Percentiles rank a stretch among this genome's conserved stretches.
Evolutionary conservation across 2,797 vertebrate genomes (phyloP).

Genomic region (Hyperoplus immaculatus): DNA sequence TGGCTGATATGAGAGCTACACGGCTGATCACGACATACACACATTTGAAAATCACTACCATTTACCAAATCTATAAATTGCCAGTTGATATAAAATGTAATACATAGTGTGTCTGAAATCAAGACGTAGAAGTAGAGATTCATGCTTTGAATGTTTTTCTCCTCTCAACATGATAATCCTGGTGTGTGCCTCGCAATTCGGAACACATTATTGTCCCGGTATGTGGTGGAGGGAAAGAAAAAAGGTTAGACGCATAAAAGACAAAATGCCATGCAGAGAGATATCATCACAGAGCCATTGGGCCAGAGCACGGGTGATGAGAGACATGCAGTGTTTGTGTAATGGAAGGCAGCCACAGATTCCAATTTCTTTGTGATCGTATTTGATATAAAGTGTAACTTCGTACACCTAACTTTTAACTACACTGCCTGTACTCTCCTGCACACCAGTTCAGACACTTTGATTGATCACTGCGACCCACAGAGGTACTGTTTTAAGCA

Average conservation of each 20-base stretch:
- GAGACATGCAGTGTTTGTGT: conserved; percentile 45
- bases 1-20: conserved; percentile 10
- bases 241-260: conserved; percentile 17
- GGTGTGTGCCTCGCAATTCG: conserved; percentile 8
- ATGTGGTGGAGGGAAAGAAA: not conserved
- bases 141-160: not conserved
- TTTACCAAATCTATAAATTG: not conserved
- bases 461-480: conserved; percentile 39
- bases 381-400: not conserved
- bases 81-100: not conserved
- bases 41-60: not conserved
- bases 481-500: conserved; percentile 33
- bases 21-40: not conserved
- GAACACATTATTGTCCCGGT: conserved; percentile 19
- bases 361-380: conserved; percentile 41
- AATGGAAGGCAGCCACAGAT: conserved; percentile 49
- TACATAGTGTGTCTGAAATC: not conserved
- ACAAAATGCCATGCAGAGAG: conserved; percentile 14
- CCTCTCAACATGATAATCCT: conserved; percentile 10
- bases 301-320: conserved; percentile 15
- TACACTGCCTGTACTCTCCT: not conserved
- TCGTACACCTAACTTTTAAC: not conserved
- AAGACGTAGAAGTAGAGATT: not conserved
- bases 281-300: conserved; percentile 35
- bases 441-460: conserved; percentile 7